phyloP scores from a whole-genome alignment of 1,140 invertebrate species.

The Cydia pomonella region DNA sequence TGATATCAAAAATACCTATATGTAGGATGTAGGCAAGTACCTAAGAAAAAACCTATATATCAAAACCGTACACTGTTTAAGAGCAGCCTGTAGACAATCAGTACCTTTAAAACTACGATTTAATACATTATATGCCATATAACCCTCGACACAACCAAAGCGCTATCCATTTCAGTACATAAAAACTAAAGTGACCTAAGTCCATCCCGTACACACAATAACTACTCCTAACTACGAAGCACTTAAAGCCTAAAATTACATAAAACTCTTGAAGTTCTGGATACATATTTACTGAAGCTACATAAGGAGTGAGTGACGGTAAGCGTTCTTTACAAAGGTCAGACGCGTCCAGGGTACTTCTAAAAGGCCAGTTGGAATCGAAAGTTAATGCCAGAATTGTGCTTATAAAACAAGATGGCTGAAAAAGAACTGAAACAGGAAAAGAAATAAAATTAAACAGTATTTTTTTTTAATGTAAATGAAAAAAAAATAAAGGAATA shows the following conservation, averaged over 20 bases:
- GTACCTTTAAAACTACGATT: too few species aligned
- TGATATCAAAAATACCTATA: too few species aligned
- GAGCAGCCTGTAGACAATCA: too few species aligned
- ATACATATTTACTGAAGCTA: slow-evolving; percentile 16
- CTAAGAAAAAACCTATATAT: too few species aligned
- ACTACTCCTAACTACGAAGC: background rate
- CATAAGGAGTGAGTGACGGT: slow-evolving; percentile 16
- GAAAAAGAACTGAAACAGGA: background rate
- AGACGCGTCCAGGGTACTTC: background rate
- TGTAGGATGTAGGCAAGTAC: too few species aligned
- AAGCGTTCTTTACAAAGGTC: background rate
- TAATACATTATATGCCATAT: too few species aligned
- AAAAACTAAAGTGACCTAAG: background rate
- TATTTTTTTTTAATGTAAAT: too few species aligned
- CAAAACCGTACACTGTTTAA: too few species aligned
- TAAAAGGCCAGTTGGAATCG: slow-evolving; percentile 3
- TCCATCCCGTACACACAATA: background rate
- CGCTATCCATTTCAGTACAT: background rate
- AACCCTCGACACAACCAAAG: too few species aligned
- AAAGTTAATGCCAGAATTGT: background rate
- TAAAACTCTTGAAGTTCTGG: background rate
- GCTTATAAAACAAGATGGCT: background rate
- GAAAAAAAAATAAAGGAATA: too few species aligned
- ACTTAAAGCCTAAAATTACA: background rate
- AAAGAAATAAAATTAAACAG: background rate